A percentile compares a stretch with the other conserved stretches of the same genome.
phyloP scores from a whole-genome alignment of 2,888 invertebrate genomes.

The Portevinia maculata region DNA sequence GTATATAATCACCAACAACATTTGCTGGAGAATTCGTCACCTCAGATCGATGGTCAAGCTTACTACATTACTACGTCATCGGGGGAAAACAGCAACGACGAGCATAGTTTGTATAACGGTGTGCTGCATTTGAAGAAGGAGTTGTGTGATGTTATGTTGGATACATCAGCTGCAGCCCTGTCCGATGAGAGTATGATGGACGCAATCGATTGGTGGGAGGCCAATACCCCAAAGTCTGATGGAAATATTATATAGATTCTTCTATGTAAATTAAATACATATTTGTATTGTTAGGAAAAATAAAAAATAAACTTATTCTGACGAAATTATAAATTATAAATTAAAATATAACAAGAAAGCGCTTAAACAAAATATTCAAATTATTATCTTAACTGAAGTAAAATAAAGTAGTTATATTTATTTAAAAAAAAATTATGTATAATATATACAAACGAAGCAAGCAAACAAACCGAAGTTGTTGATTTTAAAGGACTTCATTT shows the following conservation, averaged over 20 bases:
- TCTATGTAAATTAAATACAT: constrained; percentile 40
- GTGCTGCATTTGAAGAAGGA: constrained; percentile 80
- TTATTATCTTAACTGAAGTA: constrained; percentile 32
- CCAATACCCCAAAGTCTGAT: constrained; percentile 81
- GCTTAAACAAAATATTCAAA: constrained; percentile 58
- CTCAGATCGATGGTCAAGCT: constrained; percentile 62
- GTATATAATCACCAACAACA: constrained; percentile 55
- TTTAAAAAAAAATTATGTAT: constrained; percentile 35
- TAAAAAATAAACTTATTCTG: constrained; percentile 4
- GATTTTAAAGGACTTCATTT: constrained; percentile 32
- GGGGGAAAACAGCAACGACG: constrained; percentile 65
- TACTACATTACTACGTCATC: constrained; percentile 54
- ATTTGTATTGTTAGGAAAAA: constrained; percentile 13
- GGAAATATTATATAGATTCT: constrained; percentile 74
- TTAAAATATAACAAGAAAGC: constrained; percentile 37
- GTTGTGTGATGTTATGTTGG: constrained; percentile 80
- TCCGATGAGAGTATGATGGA: constrained; percentile 84
- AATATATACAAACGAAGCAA: constrained; percentile 49
- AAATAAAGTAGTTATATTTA: constrained; percentile 35
- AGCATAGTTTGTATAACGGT: constrained; percentile 75
- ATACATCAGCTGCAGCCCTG: constrained; percentile 78
- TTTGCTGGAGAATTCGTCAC: constrained; percentile 60
- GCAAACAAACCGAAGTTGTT: constrained; percentile 59
- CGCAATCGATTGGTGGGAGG: constrained; percentile 85
- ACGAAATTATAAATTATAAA: constrained; percentile 30